These are phyloP conservation scores for Trachops cirrhosus DNA, from an alignment of 2,797 vertebrate genomes.

Conservation along the genomic window DNA sequence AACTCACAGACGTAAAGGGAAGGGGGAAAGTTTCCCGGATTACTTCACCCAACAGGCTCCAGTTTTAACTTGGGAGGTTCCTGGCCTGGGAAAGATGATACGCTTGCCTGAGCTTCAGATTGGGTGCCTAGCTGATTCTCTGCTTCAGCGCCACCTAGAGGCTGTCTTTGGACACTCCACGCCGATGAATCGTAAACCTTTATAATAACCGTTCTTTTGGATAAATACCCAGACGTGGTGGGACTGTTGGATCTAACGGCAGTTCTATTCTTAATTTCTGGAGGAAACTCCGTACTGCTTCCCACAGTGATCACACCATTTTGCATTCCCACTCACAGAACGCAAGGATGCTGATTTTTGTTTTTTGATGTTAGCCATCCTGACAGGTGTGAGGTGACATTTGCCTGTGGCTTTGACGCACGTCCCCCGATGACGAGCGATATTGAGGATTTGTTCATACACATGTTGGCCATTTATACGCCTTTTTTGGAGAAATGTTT, in stretches of 20 bases:
- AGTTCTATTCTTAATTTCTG: background rate
- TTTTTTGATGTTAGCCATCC: background rate
- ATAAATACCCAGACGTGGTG: background rate
- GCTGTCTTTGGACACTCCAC: background rate
- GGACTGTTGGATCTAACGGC: background rate
- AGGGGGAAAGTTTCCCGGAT: background rate
- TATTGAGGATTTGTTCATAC: background rate
- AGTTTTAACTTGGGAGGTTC: background rate
- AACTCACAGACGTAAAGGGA: background rate
- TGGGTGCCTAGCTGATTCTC: background rate
- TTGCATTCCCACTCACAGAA: background rate
- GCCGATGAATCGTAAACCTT: background rate
- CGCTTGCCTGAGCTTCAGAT: background rate
- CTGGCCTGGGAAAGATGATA: background rate
- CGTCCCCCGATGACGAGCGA: background rate
- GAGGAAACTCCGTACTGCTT: background rate
- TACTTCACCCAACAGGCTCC: background rate
- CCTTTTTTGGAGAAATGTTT: background rate
- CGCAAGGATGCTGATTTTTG: background rate
- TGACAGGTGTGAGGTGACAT: background rate
- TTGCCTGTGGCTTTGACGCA: background rate
- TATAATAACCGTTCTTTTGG: background rate
- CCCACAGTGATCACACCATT: background rate
- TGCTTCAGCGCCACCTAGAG: conserved; percentile 37
- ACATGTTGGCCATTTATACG: background rate